A percentile compares a stretch with the other conserved stretches of the same genome.
Conservation (phyloP, 2,888 invertebrate species). For the Zhuqinia jingwanae region DNA sequence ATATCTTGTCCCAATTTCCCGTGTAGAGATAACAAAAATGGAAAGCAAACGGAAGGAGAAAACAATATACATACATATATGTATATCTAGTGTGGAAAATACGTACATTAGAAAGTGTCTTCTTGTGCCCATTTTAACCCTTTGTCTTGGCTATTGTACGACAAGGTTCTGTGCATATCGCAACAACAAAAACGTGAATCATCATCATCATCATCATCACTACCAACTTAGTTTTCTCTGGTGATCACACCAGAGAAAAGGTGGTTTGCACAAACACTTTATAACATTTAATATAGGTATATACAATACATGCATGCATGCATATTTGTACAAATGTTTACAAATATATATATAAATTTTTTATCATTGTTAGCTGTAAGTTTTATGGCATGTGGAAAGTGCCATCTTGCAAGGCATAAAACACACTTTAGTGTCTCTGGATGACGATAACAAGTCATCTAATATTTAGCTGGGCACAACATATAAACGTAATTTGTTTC, state of each 20-base stretch:
- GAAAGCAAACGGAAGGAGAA: slow-evolving; percentile 11
- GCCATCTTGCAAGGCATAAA: too few relatives aligned
- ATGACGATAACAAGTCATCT: too few relatives aligned
- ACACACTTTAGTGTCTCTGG: too few relatives aligned
- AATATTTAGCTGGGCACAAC: neutral
- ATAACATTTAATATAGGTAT: too few relatives aligned
- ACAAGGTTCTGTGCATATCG: slow-evolving; percentile 13
- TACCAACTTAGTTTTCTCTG: neutral
- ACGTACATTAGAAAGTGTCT: too few relatives aligned
- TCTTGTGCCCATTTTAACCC: neutral
- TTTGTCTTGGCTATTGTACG: neutral
- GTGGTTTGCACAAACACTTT: neutral
- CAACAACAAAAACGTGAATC: neutral
- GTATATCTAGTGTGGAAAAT: neutral
- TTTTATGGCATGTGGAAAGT: too few relatives aligned
- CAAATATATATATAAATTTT: too few relatives aligned
- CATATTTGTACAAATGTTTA: too few relatives aligned
- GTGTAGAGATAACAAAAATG: slow-evolving; percentile 36
- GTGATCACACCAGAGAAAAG: neutral
- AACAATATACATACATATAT: neutral
- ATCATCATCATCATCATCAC: slow-evolving; percentile 7
- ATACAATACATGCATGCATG: too few relatives aligned
- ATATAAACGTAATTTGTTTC: neutral
- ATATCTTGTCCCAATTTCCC: slow-evolving; percentile 62
- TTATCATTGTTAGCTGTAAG: too few relatives aligned